Evolutionary conservation across 2,888 invertebrate species (phyloP), one percentile per base, ranked within the genome.

Genomic region (Cryptops parisi): DNA sequence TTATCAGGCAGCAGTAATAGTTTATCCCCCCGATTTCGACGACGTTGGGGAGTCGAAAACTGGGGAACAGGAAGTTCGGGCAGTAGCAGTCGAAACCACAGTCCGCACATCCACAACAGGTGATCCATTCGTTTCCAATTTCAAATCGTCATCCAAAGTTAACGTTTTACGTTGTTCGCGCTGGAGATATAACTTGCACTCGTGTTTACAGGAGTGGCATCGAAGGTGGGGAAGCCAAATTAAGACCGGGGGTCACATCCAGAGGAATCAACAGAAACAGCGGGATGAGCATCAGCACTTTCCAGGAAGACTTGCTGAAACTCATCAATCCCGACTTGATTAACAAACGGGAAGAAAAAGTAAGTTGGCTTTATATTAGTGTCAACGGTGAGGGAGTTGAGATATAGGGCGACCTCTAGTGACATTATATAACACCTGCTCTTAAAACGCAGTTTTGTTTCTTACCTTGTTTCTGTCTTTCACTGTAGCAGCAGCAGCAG

Each of bases 301-400:
- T 83, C 25, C 82, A 89, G 72, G 88, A 90, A 67, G 90, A 91
- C 65, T 71, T 87, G 22, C 81, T 89, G 75, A 80, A 85, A 47
- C 74, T 90, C 24, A 90, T 90, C 63, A 84, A 85, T 69, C 87
- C 86, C 0, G 87, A 87, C 63, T 75, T 72, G 62, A 57, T 58
- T 9, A 53, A 54, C 22, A 43, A 44, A 2, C 55, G 55, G 43
- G 54, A 52, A 26, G 40, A 46, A n/a, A 52, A 47, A 38, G 48
- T 48, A 38, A 48, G 27, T 1, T 15, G n/a, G n/a, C n/a, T n/a
- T n/a, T n/a, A n/a, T n/a, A n/a, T n/a, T n/a, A n/a, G n/a, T n/a
- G n/a, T n/a, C n/a, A n/a, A n/a, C n/a, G n/a, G n/a, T n/a, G n/a
- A n/a, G n/a, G n/a, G n/a, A n/a, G n/a, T n/a, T n/a, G n/a, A n/a